A percentile compares a stretch with the other conserved stretches of the same genome.
These are phyloP conservation scores for Polietes domitor DNA, from an alignment of 2,888 invertebrate genomes.

Conservation along the genomic window DNA sequence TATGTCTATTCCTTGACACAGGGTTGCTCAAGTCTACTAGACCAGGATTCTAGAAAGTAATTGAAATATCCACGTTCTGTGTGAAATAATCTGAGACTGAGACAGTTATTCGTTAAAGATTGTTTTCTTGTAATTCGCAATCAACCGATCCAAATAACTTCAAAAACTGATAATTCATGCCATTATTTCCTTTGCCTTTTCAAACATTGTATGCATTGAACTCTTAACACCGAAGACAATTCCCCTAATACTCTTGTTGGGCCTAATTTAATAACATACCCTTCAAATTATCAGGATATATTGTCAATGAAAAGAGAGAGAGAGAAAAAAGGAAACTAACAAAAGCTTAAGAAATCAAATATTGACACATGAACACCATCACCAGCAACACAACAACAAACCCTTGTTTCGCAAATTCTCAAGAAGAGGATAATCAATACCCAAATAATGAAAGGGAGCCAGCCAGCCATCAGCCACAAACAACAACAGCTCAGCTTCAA, in stretches of 20 bases:
- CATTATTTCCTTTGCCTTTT: too few species aligned
- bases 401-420: constrained; percentile 1
- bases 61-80: too few species aligned
- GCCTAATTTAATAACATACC: not conserved
- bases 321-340: constrained; percentile 38
- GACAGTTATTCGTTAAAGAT: too few species aligned
- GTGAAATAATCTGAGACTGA: too few species aligned
- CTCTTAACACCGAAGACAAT: not conserved
- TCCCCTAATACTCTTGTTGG: not conserved
- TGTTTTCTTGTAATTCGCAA: too few species aligned
- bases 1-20: too few species aligned
- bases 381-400: constrained; percentile 37
- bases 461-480: not conserved
- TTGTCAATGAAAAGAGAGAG: constrained; percentile 21
- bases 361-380: constrained; percentile 59
- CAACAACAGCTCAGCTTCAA: not conserved
- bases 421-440: constrained; percentile 54
- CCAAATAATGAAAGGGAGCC: constrained; percentile 28
- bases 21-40: too few species aligned
- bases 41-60: too few species aligned
- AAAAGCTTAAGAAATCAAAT: constrained; percentile 59
- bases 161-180: too few species aligned
- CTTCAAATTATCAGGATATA: not conserved
- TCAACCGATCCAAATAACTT: too few species aligned
- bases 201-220: not conserved